phyloP scores from a whole-genome alignment of 1,140 invertebrate species.

The Drosophila takahashii region DNA sequence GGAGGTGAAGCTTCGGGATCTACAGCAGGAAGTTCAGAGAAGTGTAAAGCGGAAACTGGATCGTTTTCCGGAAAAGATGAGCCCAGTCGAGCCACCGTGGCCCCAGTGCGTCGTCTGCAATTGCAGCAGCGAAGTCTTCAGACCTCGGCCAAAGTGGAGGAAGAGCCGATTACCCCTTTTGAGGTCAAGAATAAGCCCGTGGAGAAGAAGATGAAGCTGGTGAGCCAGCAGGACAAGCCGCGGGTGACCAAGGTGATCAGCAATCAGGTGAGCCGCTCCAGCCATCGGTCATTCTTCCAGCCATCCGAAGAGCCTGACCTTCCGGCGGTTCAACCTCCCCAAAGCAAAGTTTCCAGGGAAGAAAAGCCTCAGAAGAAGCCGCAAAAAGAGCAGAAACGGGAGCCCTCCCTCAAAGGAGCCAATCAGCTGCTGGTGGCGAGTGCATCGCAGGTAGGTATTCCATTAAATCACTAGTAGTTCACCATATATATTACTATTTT shows the following conservation, averaged over 20 bases:
- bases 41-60: background rate
- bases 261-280: conserved; percentile 36
- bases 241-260: background rate
- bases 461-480: background rate
- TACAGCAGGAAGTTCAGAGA: background rate
- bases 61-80: background rate
- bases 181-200: background rate
- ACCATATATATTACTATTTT: background rate
- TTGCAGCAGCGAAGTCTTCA: conserved; percentile 2
- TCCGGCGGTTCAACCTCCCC: too few species aligned
- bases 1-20: background rate
- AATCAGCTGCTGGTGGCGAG: conserved; percentile 47
- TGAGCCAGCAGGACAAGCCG: background rate
- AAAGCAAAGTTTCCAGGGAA: background rate
- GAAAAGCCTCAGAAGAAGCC: background rate
- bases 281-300: conserved; percentile 16
- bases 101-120: conserved; percentile 6
- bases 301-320: background rate
- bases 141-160: background rate
- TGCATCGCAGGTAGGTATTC: conserved; percentile 36
- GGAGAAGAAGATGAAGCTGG: background rate
- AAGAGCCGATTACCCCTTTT: too few species aligned
- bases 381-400: background rate
- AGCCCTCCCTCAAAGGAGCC: background rate
- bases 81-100: background rate